Percentiles rank a stretch among this genome's conserved stretches.
phyloP scores from a whole-genome alignment of 2,888 invertebrate genomes.

The Drosophila yooni region DNA sequence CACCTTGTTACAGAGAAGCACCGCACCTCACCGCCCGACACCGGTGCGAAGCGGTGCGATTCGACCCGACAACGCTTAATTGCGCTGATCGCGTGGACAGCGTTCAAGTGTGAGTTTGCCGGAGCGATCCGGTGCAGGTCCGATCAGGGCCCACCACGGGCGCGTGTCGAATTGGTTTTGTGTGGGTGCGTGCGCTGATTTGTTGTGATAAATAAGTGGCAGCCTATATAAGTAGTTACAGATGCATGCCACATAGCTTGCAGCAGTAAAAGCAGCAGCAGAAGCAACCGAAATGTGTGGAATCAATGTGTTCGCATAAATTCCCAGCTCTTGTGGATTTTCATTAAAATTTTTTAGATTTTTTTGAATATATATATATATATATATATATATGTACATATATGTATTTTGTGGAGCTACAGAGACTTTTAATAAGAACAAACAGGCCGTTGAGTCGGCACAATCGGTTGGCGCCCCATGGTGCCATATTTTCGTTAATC shows the following conservation, averaged over 20 bases:
- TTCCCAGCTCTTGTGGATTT: constrained; percentile 66
- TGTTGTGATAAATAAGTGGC: constrained; percentile 83
- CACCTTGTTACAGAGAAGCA: constrained; percentile 80
- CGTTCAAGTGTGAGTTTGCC: constrained; percentile 26
- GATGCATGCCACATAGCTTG: constrained; percentile 33
- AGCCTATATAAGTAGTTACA: constrained; percentile 65
- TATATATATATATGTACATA: not conserved
- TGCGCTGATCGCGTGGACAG: constrained; percentile 79
- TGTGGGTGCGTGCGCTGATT: constrained; percentile 82
- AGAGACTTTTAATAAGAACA: constrained; percentile 71
- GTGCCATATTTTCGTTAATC: constrained; percentile 74
- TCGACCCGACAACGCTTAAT: constrained; percentile 70
- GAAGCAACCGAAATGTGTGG: constrained; percentile 4
- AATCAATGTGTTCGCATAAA: constrained; percentile 57
- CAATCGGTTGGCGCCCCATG: constrained; percentile 80
- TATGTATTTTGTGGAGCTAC: constrained; percentile 13
- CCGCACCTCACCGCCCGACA: constrained; percentile 7
- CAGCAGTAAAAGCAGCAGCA: not conserved
- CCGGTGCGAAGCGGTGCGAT: constrained; percentile 53
- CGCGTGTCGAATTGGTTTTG: constrained; percentile 83
- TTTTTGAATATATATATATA: constrained; percentile 6
- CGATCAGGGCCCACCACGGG: constrained; percentile 68
- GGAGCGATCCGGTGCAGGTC: constrained; percentile 1
- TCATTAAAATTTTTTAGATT: constrained; percentile 76
- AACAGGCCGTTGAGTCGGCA: constrained; percentile 81